Percentiles rank a stretch among this genome's conserved stretches.
These are phyloP conservation scores for Perca flavescens DNA, from an alignment of 2,113 vertebrate genomes.

Conservation along the genomic window DNA sequence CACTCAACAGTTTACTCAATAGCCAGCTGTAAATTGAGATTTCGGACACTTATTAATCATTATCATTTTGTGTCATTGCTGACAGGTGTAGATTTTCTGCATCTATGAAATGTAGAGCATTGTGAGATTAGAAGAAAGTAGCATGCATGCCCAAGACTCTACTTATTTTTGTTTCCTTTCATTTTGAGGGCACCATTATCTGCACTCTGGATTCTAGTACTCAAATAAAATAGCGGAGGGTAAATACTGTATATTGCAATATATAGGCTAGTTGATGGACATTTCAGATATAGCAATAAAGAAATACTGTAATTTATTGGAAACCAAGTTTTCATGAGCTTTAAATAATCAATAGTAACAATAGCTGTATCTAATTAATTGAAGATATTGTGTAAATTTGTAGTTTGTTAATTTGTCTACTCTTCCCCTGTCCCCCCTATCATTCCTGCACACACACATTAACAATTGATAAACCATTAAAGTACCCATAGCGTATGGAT, in stretches of 20 bases:
- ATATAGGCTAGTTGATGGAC: background rate
- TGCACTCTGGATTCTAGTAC: background rate
- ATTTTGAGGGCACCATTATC: background rate
- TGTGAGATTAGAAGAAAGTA: background rate
- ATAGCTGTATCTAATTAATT: background rate
- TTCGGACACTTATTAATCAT: background rate
- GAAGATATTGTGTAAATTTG: background rate
- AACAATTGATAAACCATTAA: conserved; percentile 2
- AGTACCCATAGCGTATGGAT: no score
- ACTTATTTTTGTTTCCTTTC: background rate
- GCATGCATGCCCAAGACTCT: background rate
- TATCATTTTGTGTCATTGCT: background rate
- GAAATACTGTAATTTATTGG: background rate
- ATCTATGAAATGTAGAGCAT: background rate
- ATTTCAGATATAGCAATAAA: background rate
- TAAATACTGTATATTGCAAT: background rate
- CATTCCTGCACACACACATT: background rate
- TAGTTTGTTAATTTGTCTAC: background rate
- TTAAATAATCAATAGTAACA: background rate
- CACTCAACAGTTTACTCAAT: background rate
- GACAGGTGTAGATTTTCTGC: background rate
- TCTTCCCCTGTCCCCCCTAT: background rate
- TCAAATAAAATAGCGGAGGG: background rate
- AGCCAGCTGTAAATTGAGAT: background rate
- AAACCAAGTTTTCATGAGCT: background rate